Conservation (phyloP, 1,140 invertebrate genomes). For the Bursaphelenchus mucronatus region DNA sequence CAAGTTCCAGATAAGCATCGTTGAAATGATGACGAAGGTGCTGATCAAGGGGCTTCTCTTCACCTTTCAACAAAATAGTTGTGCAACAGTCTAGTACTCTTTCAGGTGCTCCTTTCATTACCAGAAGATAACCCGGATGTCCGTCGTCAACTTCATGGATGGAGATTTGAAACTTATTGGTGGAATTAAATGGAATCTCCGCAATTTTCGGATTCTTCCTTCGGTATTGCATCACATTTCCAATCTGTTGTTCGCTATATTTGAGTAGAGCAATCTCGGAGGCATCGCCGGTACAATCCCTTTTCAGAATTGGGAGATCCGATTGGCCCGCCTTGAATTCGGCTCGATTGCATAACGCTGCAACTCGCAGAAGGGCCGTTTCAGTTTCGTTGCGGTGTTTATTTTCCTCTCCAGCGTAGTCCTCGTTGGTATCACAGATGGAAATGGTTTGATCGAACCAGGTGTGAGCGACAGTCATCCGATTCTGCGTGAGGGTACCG, state of each 20-base stretch:
- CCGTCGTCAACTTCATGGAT: conserved; percentile 78
- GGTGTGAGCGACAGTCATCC: conserved; percentile 70
- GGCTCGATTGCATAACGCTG: conserved; percentile 66
- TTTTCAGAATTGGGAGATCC: conserved; percentile 67
- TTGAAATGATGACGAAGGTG: conserved; percentile 98
- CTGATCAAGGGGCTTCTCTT: conserved; percentile 70
- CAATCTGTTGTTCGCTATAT: conserved; percentile 61
- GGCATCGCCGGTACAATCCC: conserved; percentile 62
- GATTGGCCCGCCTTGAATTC: conserved; percentile 65
- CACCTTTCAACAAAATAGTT: conserved; percentile 91
- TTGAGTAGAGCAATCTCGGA: conserved; percentile 63
- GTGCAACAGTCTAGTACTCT: conserved; percentile 90
- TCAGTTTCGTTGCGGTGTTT: conserved; percentile 39
- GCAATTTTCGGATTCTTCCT: conserved; percentile 87
- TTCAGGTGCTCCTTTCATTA: conserved; percentile 99
- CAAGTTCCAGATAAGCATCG: conserved; percentile 93
- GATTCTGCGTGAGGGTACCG: conserved; percentile 69
- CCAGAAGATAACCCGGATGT: conserved; percentile 83
- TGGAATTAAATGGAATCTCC: conserved; percentile 98
- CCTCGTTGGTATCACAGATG: conserved; percentile 68
- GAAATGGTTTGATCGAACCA: conserved; percentile 64
- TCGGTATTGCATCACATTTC: conserved; percentile 79
- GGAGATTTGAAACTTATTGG: conserved; percentile 96
- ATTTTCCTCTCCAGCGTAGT: conserved; percentile 62
- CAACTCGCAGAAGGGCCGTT: conserved; percentile 61